A percentile compares a stretch with the other conserved stretches of the same genome.
These are phyloP conservation scores for Lepus oiostolus DNA, from an alignment of 2,797 vertebrate genomes.

Conservation along the genomic window DNA sequence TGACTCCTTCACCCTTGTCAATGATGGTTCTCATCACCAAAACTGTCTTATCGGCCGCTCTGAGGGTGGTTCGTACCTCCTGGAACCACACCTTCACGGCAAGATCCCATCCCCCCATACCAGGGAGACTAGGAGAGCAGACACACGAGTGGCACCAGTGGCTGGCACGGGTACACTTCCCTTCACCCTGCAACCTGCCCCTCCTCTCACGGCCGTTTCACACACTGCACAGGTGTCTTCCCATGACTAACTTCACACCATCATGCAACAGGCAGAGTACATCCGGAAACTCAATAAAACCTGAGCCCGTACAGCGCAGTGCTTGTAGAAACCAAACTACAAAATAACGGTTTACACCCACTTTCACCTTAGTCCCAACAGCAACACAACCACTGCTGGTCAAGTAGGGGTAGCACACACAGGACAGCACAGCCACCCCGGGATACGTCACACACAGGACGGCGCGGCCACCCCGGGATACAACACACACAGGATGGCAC, in stretches of 20 bases:
- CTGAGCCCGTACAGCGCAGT: not conserved
- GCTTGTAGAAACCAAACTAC: not conserved
- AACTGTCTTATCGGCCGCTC: constrained; percentile 2
- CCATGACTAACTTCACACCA: not conserved
- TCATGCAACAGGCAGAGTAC: not conserved
- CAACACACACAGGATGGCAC: too few relatives aligned
- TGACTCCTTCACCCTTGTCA: not conserved
- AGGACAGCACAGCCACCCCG: too few relatives aligned
- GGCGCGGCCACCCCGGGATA: too few relatives aligned
- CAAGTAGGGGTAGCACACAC: not conserved
- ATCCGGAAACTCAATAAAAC: not conserved
- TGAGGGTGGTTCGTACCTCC: too few relatives aligned
- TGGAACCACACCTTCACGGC: too few relatives aligned
- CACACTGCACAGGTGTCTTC: too few relatives aligned
- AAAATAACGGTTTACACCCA: not conserved
- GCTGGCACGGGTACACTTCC: too few relatives aligned
- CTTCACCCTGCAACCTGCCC: too few relatives aligned
- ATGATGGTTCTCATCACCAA: not conserved
- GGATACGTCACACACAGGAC: too few relatives aligned
- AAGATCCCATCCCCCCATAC: not conserved
- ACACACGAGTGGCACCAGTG: not conserved
- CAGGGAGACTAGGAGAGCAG: not conserved
- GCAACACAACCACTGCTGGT: not conserved
- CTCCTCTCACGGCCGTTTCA: too few relatives aligned
- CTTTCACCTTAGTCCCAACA: constrained; percentile 13